phyloP scores from a whole-genome alignment of 1,140 invertebrate genomes.

The Bathynomus jamesi region DNA sequence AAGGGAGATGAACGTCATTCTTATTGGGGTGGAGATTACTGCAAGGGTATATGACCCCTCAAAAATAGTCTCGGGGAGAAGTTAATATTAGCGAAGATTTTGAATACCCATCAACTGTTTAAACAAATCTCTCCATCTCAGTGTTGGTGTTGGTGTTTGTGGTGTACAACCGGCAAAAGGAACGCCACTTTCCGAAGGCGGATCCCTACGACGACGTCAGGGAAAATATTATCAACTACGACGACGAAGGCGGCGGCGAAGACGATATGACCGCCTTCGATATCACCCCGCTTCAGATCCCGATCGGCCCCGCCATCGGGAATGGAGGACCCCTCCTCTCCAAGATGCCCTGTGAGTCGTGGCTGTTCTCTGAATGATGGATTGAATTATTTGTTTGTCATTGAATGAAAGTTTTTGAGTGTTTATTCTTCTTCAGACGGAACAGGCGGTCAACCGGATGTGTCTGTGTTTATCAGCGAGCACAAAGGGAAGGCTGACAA shows the following conservation, averaged over 20 bases:
- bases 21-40: too few relatives aligned
- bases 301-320: slow-evolving; percentile 54
- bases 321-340: slow-evolving; percentile 48
- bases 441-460: slow-evolving; percentile 61
- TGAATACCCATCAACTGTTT: too few relatives aligned
- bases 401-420: too few relatives aligned
- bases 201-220: slow-evolving; percentile 94
- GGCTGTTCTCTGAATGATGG: neutral
- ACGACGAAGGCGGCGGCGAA: slow-evolving; percentile 78
- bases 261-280: slow-evolving; percentile 98
- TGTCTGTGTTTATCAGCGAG: slow-evolving; percentile 92
- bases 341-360: slow-evolving; percentile 70
- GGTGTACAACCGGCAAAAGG: slow-evolving; percentile 80
- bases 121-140: too few relatives aligned
- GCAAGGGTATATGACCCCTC: too few relatives aligned
- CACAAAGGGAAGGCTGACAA: slow-evolving; percentile 89
- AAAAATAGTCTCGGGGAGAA: too few relatives aligned
- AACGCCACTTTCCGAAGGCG: slow-evolving; percentile 88
- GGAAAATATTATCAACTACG: slow-evolving; percentile 97
- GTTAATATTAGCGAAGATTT: too few relatives aligned
- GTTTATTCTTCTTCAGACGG: slow-evolving; percentile 16
- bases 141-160: slow-evolving; percentile 91
- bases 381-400: too few relatives aligned
- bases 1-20: too few relatives aligned
- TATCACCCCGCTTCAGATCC: slow-evolving; percentile 90